Evolutionary conservation across 2,113 vertebrate species (phyloP).

Genomic region (Xiphophorus hellerii): DNA sequence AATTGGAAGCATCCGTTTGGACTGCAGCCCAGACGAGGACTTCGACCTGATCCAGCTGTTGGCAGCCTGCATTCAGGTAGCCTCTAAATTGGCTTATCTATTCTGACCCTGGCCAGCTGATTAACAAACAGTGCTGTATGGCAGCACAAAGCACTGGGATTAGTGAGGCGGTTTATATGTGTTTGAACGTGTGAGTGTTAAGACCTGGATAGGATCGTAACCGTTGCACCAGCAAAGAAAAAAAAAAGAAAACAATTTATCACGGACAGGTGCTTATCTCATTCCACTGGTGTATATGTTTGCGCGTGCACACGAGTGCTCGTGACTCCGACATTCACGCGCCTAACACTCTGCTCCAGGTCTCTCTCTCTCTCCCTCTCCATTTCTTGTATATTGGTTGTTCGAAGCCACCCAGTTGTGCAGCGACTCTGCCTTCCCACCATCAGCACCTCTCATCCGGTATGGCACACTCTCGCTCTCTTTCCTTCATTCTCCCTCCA

Average conservation of each 20-base stretch:
- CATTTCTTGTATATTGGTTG: constrained; percentile 25
- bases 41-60: constrained; percentile 28
- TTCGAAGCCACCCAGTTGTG: constrained; percentile 54
- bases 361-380: constrained; percentile 2
- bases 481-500: constrained; percentile 7
- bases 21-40: constrained; percentile 36
- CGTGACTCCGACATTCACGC: constrained; percentile 9
- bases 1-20: constrained; percentile 45
- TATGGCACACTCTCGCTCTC: constrained; percentile 41
- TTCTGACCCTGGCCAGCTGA: constrained; percentile 34
- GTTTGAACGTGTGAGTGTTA: constrained; percentile 1
- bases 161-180: constrained; percentile 6
- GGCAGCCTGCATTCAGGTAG: constrained; percentile 39
- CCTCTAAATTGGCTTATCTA: constrained; percentile 47
- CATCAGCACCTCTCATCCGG: constrained; percentile 65
- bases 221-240: constrained; percentile 20
- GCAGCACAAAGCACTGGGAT: constrained; percentile 34
- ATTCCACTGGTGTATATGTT: constrained; percentile 4
- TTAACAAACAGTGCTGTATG: constrained; percentile 38
- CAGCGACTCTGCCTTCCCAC: constrained; percentile 55
- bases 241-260: constrained; percentile 10
- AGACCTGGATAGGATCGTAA: constrained; percentile 35
- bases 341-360: constrained; percentile 25
- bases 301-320: neutral
- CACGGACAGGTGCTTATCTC: constrained; percentile 56